These are phyloP conservation scores for Chloroceryle amazona DNA, from an alignment of 2,797 vertebrate species.

Conservation along the genomic window DNA sequence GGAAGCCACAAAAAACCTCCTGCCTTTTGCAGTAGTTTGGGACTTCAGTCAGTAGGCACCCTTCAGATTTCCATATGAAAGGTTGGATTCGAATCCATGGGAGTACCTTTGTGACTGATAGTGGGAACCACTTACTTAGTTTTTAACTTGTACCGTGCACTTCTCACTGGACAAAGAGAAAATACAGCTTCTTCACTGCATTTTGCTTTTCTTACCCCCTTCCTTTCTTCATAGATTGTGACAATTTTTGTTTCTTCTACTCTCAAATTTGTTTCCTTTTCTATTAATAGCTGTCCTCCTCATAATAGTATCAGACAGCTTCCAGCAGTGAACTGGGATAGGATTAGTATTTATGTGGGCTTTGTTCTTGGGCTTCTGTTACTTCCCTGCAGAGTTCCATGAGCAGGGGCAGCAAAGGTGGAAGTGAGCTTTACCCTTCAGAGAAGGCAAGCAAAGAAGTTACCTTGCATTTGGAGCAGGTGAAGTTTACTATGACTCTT, in stretches of 20 bases:
- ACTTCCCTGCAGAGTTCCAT: background rate
- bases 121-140: background rate
- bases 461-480: background rate
- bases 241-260: background rate
- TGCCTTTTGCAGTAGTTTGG: background rate
- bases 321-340: background rate
- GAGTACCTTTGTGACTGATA: background rate
- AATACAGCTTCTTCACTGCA: background rate
- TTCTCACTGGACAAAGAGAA: background rate
- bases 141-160: background rate
- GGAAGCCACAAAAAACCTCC: background rate
- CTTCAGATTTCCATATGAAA: slow-evolving; percentile 5
- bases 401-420: background rate
- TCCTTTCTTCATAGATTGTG: background rate
- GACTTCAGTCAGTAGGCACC: background rate
- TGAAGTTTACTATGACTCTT: background rate
- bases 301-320: background rate
- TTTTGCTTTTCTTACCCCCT: background rate
- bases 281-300: background rate
- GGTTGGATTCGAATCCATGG: background rate
- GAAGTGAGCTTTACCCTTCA: background rate
- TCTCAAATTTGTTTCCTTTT: background rate
- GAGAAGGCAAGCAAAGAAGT: background rate
- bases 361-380: background rate
- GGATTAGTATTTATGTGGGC: background rate